phyloP scores from a whole-genome alignment of 2,888 invertebrate genomes.

The Malthinus flaveolus region DNA sequence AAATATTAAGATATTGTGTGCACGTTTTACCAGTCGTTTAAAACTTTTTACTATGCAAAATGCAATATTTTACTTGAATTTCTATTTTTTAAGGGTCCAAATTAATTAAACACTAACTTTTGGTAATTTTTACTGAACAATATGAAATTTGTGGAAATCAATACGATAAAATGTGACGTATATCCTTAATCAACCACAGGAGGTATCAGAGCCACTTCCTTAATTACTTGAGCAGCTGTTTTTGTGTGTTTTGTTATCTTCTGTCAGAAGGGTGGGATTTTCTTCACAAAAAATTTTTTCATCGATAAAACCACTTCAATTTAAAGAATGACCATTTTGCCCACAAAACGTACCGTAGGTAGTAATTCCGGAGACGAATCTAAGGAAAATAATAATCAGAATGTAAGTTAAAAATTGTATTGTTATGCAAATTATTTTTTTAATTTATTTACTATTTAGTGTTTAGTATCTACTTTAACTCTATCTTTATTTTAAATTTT shows the following conservation, averaged over 20 bases:
- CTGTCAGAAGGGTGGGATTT: slow-evolving; percentile 5
- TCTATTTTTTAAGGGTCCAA: too few relatives aligned
- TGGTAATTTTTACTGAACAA: too few relatives aligned
- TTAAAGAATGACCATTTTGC: slow-evolving; percentile 52
- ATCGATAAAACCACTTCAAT: neutral
- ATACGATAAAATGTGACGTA: too few relatives aligned
- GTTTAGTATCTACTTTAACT: neutral
- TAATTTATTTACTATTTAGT: neutral
- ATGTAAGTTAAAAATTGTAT: slow-evolving; percentile 42
- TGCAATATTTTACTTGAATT: too few relatives aligned
- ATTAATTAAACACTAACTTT: too few relatives aligned
- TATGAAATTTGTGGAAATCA: too few relatives aligned
- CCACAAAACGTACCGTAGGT: slow-evolving; percentile 48
- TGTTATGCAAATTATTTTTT: neutral
- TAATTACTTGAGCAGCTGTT: slow-evolving; percentile 3
- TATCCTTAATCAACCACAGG: too few relatives aligned
- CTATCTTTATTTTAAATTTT: neutral
- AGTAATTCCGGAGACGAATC: slow-evolving; percentile 44
- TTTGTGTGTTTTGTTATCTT: slow-evolving; percentile 4
- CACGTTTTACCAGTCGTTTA: too few relatives aligned
- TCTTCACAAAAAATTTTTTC: neutral
- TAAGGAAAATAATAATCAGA: slow-evolving; percentile 47
- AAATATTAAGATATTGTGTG: too few relatives aligned
- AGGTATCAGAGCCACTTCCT: neutral
- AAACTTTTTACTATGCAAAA: too few relatives aligned